Base-by-base conservation (phyloP, 2,113 vertebrate species). In the Protobothrops mucrosquamatus region DNA sequence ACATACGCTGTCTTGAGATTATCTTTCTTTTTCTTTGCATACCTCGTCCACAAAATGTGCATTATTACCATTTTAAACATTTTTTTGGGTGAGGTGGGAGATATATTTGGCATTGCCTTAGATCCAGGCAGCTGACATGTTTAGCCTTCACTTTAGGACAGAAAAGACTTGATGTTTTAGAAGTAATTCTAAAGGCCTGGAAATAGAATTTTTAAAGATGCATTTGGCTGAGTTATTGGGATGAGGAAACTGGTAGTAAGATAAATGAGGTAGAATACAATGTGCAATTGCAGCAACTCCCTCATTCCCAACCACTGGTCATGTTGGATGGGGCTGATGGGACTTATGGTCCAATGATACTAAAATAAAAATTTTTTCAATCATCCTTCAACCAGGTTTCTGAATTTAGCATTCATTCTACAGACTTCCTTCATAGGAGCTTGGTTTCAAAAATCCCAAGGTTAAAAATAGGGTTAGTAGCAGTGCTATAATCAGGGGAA, bases 11-110 rank as follows among this genome's bases (percentile, higher is more conserved):
- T 22, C 74, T 61, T 4, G 3, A 87, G 85, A 91, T 86, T 85
- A 56, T 34, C 85, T 95, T 95, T 93, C 3, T 48, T n/a, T 7
- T 46, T 52, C 88, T 22, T 15, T 4, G 54, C 85, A 94, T 94
- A 61, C 52, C 92, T 89, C 86, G 34, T 3, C 48, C 59, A 52
- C 29, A 4, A 57, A 91, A 74, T 11, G 2, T 4, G 1, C 0
- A 39, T 92, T 34, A 29, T 34, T 89, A 81, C 69, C 6, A 39
- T 81, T 81, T 81, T 81, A 81, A 43, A 81, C 3, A 81, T 81
- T 81, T 81, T 6, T 81, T 1, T 9, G 22, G 74, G 7, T 39
- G 34, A 51, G 11, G 4, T 89, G 3, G 23, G 52, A 34, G 94
- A 43, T 29, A 8, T 51, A 93, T 1, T 86, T 93, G 54, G 24